Percentiles rank a stretch among this genome's conserved stretches.
phyloP scores from a whole-genome alignment of 2,888 invertebrate genomes.

The Eilema depressum region DNA sequence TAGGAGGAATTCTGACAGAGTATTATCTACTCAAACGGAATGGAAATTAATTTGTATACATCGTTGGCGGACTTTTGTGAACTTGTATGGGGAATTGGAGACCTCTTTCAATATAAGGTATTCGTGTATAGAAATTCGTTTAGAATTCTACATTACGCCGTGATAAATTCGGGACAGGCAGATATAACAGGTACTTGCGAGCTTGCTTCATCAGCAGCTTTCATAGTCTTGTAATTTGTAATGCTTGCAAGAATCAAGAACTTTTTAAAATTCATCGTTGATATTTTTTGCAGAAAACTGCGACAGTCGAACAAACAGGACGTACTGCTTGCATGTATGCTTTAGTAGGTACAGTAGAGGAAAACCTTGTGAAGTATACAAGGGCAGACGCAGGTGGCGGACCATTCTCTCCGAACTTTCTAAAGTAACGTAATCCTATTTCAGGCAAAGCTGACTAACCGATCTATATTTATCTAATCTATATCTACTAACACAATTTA shows the following conservation, averaged over 20 bases:
- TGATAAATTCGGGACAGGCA: too few relatives aligned
- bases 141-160: not conserved
- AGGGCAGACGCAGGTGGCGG: not conserved
- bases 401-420: not conserved
- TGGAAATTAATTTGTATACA: constrained; percentile 1
- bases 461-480: not conserved
- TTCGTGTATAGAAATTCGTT: not conserved
- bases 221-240: too few relatives aligned
- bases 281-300: too few relatives aligned
- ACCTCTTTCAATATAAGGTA: not conserved
- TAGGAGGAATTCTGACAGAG: constrained; percentile 2
- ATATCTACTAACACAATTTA: not conserved
- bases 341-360: not conserved
- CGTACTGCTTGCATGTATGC: not conserved
- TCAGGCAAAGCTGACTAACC: not conserved
- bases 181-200: too few relatives aligned
- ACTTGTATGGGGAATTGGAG: not conserved
- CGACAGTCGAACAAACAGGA: too few relatives aligned
- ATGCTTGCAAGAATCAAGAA: too few relatives aligned
- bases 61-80: not conserved
- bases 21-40: not conserved
- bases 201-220: too few relatives aligned
- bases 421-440: not conserved
- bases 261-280: too few relatives aligned
- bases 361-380: not conserved